phyloP scores from a whole-genome alignment of 2,888 invertebrate species.

The Charanyca ferruginea region DNA sequence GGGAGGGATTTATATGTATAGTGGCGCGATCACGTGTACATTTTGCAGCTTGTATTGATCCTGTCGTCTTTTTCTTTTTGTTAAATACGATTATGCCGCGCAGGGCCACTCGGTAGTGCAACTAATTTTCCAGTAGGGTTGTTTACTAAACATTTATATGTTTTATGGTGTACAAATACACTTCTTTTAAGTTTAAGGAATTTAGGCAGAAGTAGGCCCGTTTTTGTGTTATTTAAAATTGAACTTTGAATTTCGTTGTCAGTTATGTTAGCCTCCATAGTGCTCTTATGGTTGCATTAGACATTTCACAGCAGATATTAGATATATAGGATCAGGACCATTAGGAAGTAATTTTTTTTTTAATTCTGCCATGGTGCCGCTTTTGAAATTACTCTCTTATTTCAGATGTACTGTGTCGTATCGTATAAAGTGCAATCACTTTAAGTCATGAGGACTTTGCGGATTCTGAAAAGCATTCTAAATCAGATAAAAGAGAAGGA shows the following conservation, averaged over 20 bases:
- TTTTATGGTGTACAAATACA: background rate
- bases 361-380: background rate
- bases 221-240: background rate
- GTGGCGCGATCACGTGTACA: slow-evolving; percentile 91
- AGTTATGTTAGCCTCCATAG: background rate
- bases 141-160: background rate
- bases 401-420: too few species aligned
- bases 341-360: background rate
- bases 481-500: slow-evolving; percentile 1
- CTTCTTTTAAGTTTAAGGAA: background rate
- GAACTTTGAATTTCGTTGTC: background rate
- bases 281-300: background rate
- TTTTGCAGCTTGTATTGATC: slow-evolving; percentile 90
- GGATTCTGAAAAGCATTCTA: background rate
- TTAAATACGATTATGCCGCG: slow-evolving; percentile 64
- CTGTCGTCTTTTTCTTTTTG: slow-evolving; percentile 75
- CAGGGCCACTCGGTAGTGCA: slow-evolving; percentile 26
- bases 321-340: background rate
- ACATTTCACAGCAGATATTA: background rate
- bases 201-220: background rate
- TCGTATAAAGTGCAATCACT: background rate
- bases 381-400: background rate
- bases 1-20: slow-evolving; percentile 88
- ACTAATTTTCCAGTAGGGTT: slow-evolving; percentile 9
- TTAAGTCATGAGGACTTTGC: background rate